Evolutionary conservation across 2,888 invertebrate species (phyloP).

Genomic region (Cylloceria caligata): DNA sequence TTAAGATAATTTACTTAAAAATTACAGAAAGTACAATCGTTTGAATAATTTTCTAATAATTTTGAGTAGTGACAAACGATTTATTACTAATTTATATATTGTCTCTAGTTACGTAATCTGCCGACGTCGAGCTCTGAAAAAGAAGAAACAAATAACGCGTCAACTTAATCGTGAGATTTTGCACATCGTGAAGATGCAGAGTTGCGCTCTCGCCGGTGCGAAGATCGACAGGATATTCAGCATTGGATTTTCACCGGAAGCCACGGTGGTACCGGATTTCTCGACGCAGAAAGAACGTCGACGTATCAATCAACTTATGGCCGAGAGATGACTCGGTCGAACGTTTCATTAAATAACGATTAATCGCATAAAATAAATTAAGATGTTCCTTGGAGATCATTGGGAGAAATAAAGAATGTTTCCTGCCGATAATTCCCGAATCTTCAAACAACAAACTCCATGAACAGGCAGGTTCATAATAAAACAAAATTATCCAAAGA

Average conservation of each 20-base stretch:
- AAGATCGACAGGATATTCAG: conserved; percentile 89
- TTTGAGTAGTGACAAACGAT: not conserved
- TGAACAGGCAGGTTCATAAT: not conserved
- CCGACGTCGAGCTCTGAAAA: conserved; percentile 87
- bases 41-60: not conserved
- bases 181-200: conserved; percentile 87
- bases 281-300: conserved; percentile 74
- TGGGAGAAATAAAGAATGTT: not conserved
- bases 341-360: not conserved
- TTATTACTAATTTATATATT: conserved; percentile 14
- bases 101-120: conserved; percentile 88
- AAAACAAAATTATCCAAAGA: not conserved
- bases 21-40: not conserved
- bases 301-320: conserved; percentile 72
- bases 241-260: conserved; percentile 77
- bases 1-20: not conserved
- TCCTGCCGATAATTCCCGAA: conserved; percentile 1
- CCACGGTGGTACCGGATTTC: conserved; percentile 75
- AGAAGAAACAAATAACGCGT: conserved; percentile 82
- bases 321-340: conserved; percentile 55
- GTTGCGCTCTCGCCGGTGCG: conserved; percentile 88
- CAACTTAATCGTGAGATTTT: conserved; percentile 88
- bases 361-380: not conserved
- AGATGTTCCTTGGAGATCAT: not conserved
- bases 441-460: not conserved